These are phyloP conservation scores for Caenorhabditis drosophilae DNA, from an alignment of 2,888 invertebrate genomes.

Conservation along the genomic window DNA sequence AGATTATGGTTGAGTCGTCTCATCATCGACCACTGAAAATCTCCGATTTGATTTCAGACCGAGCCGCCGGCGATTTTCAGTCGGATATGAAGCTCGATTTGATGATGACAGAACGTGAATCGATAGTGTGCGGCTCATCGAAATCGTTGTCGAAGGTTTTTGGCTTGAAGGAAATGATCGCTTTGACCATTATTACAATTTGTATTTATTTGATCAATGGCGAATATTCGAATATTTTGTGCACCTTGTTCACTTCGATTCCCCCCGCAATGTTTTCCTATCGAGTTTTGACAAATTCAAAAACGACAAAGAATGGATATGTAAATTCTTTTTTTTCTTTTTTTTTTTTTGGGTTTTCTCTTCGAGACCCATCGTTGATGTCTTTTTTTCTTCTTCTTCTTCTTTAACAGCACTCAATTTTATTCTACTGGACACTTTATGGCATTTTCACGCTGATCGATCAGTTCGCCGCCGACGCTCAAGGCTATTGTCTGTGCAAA, in stretches of 20 bases:
- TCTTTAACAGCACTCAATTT: slow-evolving; percentile 28
- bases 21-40: too few relatives aligned
- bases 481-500: slow-evolving; percentile 34
- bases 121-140: background rate
- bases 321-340: slow-evolving; percentile 15
- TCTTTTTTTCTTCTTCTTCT: background rate
- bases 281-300: slow-evolving; percentile 13
- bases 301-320: slow-evolving; percentile 29
- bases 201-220: slow-evolving; percentile 31
- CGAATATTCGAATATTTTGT: slow-evolving; percentile 20
- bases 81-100: background rate
- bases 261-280: slow-evolving; percentile 36
- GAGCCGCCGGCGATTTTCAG: slow-evolving; percentile 18
- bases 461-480: slow-evolving; percentile 20
- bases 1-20: too few relatives aligned
- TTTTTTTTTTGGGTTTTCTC: too few relatives aligned
- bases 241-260: slow-evolving; percentile 33
- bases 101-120: slow-evolving; percentile 1
- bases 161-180: slow-evolving; percentile 18
- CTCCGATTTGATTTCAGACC: slow-evolving; percentile 11
- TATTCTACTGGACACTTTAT: slow-evolving; percentile 40
- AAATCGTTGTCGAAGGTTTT: slow-evolving; percentile 15
- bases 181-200: background rate
- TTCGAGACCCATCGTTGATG: too few relatives aligned
- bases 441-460: slow-evolving; percentile 33